Base-by-base conservation (phyloP, 1,140 invertebrate genomes). In the Elysia chlorotica region DNA sequence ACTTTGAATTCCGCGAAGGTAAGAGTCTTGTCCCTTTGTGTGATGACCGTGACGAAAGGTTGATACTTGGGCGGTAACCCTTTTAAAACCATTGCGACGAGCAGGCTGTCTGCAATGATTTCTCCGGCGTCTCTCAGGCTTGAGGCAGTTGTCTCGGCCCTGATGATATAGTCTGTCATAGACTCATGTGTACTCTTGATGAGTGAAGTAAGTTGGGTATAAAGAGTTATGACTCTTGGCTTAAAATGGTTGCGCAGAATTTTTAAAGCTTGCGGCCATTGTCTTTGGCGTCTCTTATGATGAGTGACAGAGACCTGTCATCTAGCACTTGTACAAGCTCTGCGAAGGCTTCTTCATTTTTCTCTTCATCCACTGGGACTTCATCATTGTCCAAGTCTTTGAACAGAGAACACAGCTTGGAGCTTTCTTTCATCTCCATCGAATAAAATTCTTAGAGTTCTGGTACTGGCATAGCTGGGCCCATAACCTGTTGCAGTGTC, bases 31-130 rank as follows among this genome's bases (percentile, higher is more conserved):
- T 74, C 71, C 36, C 57, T 23, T 71, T 76, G 61, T 0, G 33
- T 65, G 4, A 70, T 36, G 2, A 74, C 66, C 35, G 70, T 65
- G 67, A 74, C 23, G 75, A 78, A 61, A 21, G 63, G 25, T 63
- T 73, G 56, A 36, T 54, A 78, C 21, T 30, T 33, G 41, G n/a
- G n/a, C 21, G 74, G 76, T 33, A 78, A 62, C 14, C 71, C 74
- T 69, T 78, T 78, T 65, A 76, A 23, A 25, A 69, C 54, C 76
- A 78, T 78, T 33, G 74, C 69, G 2, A 76, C 54, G n/a, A 78
- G 59, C 17, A 78, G 61, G 33, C 74, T 65, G 57, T 78, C 76
- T 63, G 53, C 74, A 28, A 78, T 65, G 17, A 36, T 71, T 66
- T 78, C 76, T 38, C 71, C 62, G 25, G 74, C 69, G 4, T 2